Percentiles rank a stretch among this genome's conserved stretches.
Evolutionary conservation across 2,888 invertebrate species (phyloP).

Genomic region (Eudemis profundana): DNA sequence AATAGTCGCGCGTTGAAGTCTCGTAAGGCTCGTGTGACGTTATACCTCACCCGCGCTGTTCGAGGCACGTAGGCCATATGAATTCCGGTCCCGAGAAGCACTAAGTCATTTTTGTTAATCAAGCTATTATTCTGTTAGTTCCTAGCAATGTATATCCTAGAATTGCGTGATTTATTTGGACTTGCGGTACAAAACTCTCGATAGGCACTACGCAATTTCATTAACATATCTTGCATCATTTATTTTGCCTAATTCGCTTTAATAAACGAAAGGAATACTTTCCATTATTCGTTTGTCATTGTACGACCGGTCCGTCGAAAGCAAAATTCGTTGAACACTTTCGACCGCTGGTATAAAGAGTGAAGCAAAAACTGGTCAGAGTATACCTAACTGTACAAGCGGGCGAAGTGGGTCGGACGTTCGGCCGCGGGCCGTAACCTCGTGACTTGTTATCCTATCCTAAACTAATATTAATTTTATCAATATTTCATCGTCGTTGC

Average conservation of each 20-base stretch:
- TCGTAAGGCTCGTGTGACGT: constrained; percentile 5
- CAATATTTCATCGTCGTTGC: constrained; percentile 25
- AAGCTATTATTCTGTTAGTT: background rate
- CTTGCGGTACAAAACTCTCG: background rate
- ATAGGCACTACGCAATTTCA: constrained; percentile 28
- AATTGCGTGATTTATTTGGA: background rate
- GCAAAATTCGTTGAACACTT: constrained; percentile 83
- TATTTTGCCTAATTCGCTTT: constrained; percentile 42
- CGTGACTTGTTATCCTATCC: constrained; percentile 44
- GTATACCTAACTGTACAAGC: constrained; percentile 70
- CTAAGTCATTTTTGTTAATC: background rate
- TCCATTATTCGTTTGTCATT: constrained; percentile 66
- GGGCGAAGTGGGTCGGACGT: constrained; percentile 70
- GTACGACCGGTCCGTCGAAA: constrained; percentile 72
- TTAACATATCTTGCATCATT: constrained; percentile 42
- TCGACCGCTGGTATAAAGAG: constrained; percentile 70
- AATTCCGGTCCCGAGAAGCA: background rate
- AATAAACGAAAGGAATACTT: constrained; percentile 68
- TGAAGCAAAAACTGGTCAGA: constrained; percentile 73
- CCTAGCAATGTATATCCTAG: background rate
- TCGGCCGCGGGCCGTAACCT: constrained; percentile 51
- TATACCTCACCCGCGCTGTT: background rate
- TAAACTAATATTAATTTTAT: constrained; percentile 43
- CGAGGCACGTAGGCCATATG: constrained; percentile 1
- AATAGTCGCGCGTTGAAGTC: constrained; percentile 13